These are phyloP conservation scores for Tichodroma muraria DNA, from an alignment of 2,113 vertebrate genomes.

Conservation along the genomic window DNA sequence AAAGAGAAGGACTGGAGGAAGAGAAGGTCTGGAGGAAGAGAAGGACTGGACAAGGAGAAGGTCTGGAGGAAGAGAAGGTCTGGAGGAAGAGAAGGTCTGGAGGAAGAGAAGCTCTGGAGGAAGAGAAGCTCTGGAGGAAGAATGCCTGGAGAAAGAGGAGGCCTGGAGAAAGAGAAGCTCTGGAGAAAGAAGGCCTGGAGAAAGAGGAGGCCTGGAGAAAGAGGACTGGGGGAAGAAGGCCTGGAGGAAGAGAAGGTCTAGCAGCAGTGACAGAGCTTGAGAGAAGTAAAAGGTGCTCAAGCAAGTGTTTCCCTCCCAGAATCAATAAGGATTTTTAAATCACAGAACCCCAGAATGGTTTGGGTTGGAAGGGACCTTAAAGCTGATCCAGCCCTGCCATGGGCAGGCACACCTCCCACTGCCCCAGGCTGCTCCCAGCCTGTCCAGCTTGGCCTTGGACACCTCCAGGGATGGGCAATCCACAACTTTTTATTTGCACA, in stretches of 20 bases:
- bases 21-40: background rate
- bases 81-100: too few species aligned
- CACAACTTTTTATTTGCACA: background rate
- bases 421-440: background rate
- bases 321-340: background rate
- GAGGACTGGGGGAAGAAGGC: background rate
- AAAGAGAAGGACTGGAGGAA: background rate
- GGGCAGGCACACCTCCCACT: background rate
- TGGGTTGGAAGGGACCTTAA: background rate
- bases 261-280: background rate
- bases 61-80: background rate
- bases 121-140: too few species aligned
- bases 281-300: background rate
- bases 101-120: background rate
- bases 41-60: too few species aligned
- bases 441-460: accelerated
- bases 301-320: background rate
- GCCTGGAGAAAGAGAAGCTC: background rate
- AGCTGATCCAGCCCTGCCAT: too few species aligned
- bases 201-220: background rate
- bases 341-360: background rate
- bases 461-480: background rate
- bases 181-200: background rate
- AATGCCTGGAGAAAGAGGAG: background rate
- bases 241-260: background rate